Evolutionary conservation across 2,888 invertebrate genomes (phyloP).

Genomic region (Apodemia mormo): DNA sequence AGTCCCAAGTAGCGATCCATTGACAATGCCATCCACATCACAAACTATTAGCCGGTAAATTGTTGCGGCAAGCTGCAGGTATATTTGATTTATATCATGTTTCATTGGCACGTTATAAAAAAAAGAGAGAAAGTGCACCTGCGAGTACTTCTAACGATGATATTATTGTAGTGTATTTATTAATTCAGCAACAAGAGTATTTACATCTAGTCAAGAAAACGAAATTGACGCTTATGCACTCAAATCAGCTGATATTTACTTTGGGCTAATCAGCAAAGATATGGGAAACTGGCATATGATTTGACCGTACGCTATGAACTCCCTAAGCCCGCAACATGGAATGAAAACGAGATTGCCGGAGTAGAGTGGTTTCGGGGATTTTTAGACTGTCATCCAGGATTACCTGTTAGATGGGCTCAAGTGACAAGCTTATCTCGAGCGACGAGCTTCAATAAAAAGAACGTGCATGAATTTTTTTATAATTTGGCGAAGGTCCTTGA

Average conservation of each 20-base stretch:
- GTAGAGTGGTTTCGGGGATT: conserved; percentile 26
- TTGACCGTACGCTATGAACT: conserved; percentile 1
- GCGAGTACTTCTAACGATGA: conserved; percentile 22
- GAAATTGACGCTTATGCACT: conserved; percentile 25
- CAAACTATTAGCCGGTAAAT: conserved; percentile 31
- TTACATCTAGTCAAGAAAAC: conserved; percentile 26
- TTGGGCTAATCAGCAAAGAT: conserved; percentile 2
- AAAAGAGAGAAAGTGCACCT: conserved; percentile 21
- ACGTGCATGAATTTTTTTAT: conserved; percentile 33
- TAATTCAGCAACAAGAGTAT: conserved; percentile 30
- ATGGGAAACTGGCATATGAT: conserved; percentile 2
- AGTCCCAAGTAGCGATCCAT: conserved; percentile 16
- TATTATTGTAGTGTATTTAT: conserved; percentile 27
- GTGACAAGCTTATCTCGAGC: conserved; percentile 33
- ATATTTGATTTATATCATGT: conserved; percentile 21
- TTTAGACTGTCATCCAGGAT: conserved; percentile 26
- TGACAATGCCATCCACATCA: conserved; percentile 15
- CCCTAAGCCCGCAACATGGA: conserved; percentile 23
- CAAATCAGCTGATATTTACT: conserved; percentile 21
- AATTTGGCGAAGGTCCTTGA: conserved; percentile 31
- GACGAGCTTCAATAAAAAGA: conserved; percentile 30
- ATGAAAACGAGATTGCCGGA: conserved; percentile 29
- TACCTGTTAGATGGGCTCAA: conserved; percentile 30
- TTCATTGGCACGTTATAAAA: conserved; percentile 20
- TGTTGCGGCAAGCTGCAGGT: conserved; percentile 13